These are phyloP conservation scores for Brachynemurus nebulosus DNA, from an alignment of 2,888 invertebrate species.

Conservation along the genomic window DNA sequence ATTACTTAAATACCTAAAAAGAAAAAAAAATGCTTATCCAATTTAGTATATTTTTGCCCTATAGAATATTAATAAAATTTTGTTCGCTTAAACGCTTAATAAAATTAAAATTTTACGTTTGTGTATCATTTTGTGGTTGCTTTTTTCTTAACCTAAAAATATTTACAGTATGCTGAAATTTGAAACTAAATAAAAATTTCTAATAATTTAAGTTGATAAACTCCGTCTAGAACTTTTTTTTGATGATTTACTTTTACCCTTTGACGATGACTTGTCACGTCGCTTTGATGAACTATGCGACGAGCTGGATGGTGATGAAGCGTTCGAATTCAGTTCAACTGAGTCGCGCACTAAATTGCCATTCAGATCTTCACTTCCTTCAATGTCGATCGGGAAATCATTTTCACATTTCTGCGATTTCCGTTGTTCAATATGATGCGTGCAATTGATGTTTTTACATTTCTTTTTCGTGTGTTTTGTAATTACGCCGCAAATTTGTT, in stretches of 20 bases:
- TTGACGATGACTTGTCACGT: constrained; percentile 2
- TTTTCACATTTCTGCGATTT: neutral
- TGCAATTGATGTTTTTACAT: constrained; percentile 2
- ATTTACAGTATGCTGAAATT: no score
- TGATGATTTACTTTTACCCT: constrained; percentile 7
- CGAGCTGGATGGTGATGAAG: constrained; percentile 1
- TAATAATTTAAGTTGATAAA: no score
- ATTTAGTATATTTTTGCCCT: no score
- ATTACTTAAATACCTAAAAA: no score
- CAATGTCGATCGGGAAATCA: constrained; percentile 1
- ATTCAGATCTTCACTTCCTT: constrained; percentile 5
- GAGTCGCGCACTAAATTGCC: neutral
- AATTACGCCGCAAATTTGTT: constrained; percentile 5
- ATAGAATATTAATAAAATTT: no score
- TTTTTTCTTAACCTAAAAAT: no score
- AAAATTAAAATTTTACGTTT: no score
- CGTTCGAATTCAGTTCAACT: constrained; percentile 3
- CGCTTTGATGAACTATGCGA: constrained; percentile 1
- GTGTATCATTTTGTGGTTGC: no score
- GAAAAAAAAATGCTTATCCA: no score
- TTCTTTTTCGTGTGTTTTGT: constrained; percentile 8
- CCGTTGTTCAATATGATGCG: constrained; percentile 4
- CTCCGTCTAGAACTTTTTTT: constrained; percentile 7
- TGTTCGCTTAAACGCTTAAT: no score
- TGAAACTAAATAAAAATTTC: no score